phyloP scores from a whole-genome alignment of 1,140 invertebrate species.

The Nebria ingens region DNA sequence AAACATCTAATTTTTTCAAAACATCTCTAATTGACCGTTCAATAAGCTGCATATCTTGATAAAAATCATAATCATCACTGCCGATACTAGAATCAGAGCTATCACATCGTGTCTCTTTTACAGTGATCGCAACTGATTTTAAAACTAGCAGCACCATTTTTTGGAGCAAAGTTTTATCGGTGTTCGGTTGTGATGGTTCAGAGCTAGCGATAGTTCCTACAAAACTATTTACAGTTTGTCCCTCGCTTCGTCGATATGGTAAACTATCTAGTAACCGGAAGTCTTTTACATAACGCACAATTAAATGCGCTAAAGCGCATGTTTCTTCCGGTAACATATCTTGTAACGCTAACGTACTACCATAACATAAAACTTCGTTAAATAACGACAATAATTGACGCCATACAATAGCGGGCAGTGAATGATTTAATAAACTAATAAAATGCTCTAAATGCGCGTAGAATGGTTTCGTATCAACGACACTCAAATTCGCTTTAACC shows the following conservation, averaged over 20 bases:
- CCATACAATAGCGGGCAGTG: constrained; percentile 68
- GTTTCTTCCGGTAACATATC: constrained; percentile 78
- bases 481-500: constrained; percentile 78
- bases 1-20: constrained; percentile 65
- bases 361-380: constrained; percentile 82
- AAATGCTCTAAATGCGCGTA: constrained; percentile 74
- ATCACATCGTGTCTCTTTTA: constrained; percentile 78
- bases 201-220: constrained; percentile 27
- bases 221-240: constrained; percentile 30
- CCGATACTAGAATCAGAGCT: constrained; percentile 71
- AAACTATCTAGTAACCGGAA: constrained; percentile 62
- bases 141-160: constrained; percentile 75
- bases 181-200: constrained; percentile 30
- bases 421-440: constrained; percentile 59
- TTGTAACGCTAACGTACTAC: constrained; percentile 76
- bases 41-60: constrained; percentile 79
- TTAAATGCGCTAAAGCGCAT: constrained; percentile 69
- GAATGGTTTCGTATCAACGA: constrained; percentile 80
- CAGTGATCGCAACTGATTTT: constrained; percentile 80
- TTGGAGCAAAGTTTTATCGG: constrained; percentile 64
- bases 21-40: constrained; percentile 76
- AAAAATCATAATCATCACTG: constrained; percentile 72
- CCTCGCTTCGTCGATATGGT: constrained; percentile 38
- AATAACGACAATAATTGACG: constrained; percentile 72
- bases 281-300: constrained; percentile 76